A percentile compares a stretch with the other conserved stretches of the same genome.
Conservation (phyloP, 1,140 invertebrate species). For the Brachionus asplanchnoidis region DNA sequence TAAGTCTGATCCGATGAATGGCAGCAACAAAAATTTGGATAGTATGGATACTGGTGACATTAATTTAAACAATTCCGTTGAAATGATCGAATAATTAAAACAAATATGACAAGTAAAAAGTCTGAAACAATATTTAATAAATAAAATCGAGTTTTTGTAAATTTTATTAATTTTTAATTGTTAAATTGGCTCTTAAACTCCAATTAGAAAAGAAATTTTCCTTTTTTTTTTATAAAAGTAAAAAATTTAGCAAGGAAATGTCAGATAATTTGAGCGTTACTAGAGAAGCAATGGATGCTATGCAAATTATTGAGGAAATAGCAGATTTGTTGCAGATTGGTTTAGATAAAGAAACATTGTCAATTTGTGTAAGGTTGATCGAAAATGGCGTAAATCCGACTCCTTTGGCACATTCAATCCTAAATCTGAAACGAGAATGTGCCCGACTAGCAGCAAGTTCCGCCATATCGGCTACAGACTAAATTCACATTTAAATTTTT, state of each 20-base stretch:
- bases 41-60: background rate
- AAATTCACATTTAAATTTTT: background rate
- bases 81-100: slow-evolving; percentile 15
- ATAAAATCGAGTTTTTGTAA: background rate
- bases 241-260: background rate
- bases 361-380: slow-evolving; percentile 33
- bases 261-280: background rate
- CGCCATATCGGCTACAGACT: background rate
- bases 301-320: slow-evolving; percentile 35
- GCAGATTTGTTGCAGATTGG: slow-evolving; percentile 14
- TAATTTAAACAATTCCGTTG: background rate
- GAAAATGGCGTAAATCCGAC: slow-evolving; percentile 36
- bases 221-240: background rate
- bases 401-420: slow-evolving; percentile 8
- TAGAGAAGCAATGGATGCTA: slow-evolving; percentile 28
- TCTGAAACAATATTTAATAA: background rate
- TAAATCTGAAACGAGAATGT: background rate
- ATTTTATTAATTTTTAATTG: background rate
- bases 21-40: background rate
- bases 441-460: background rate
- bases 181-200: background rate
- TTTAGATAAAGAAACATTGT: slow-evolving; percentile 36
- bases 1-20: background rate
- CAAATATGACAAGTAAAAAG: background rate
- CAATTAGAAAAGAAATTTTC: background rate